phyloP scores from a whole-genome alignment of 2,888 invertebrate genomes.

The Acleris emargana region DNA sequence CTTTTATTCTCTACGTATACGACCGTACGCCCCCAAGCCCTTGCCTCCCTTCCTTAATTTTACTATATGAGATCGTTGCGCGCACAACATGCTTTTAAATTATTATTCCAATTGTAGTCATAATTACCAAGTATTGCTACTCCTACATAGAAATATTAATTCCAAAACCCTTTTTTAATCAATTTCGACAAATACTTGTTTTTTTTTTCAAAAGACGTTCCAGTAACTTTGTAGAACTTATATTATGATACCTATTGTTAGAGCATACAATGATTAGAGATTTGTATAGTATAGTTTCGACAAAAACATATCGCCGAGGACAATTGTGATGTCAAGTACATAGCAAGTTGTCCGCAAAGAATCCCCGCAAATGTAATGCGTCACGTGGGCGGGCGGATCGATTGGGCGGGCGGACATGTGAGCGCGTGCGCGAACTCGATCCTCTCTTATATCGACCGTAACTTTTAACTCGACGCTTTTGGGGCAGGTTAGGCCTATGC shows the following conservation, averaged over 20 bases:
- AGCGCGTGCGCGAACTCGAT: conserved; percentile 75
- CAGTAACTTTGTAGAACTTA: not conserved
- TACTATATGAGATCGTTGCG: too few relatives aligned
- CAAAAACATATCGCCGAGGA: conserved; percentile 33
- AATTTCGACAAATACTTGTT: too few relatives aligned
- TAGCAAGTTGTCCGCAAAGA: conserved; percentile 67
- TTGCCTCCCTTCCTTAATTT: too few relatives aligned
- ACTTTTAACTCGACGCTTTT: conserved; percentile 77
- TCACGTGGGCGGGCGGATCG: conserved; percentile 81
- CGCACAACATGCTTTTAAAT: too few relatives aligned
- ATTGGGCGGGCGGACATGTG: conserved; percentile 61
- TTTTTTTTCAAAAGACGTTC: not conserved
- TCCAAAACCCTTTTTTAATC: too few relatives aligned
- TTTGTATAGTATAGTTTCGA: conserved; percentile 5
- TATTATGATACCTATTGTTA: too few relatives aligned
- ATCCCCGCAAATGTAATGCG: conserved; percentile 81
- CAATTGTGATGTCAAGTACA: conserved; percentile 48
- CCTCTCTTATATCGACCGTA: conserved; percentile 75
- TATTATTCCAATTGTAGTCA: too few relatives aligned
- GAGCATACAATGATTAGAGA: not conserved
- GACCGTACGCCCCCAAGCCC: too few relatives aligned
- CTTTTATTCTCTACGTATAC: too few relatives aligned
- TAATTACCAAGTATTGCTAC: too few relatives aligned
- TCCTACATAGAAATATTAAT: too few relatives aligned
- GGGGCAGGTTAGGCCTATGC: conserved; percentile 84